phyloP scores from a whole-genome alignment of 2,113 vertebrate genomes.

The Anseranas semipalmata region DNA sequence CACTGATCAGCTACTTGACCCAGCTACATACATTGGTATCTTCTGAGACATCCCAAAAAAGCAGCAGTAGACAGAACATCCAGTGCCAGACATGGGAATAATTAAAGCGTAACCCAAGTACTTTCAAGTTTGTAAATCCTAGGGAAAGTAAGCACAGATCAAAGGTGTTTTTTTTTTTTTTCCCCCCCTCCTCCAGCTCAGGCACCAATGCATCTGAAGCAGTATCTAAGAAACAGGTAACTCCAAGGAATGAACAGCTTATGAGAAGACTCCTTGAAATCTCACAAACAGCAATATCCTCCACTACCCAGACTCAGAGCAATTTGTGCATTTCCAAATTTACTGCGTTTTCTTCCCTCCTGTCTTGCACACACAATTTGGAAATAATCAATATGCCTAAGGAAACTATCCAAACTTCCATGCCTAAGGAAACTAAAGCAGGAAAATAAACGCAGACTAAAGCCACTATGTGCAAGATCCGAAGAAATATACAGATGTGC shows the following conservation, averaged over 20 bases:
- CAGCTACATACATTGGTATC: slow-evolving; percentile 7
- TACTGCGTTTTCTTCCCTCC: not conserved
- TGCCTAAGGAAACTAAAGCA: not conserved
- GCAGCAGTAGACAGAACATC: slow-evolving; percentile 39
- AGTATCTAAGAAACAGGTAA: slow-evolving; percentile 23
- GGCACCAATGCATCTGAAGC: not conserved
- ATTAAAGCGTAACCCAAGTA: slow-evolving; percentile 57
- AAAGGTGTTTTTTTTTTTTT: not conserved
- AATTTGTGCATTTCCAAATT: not conserved
- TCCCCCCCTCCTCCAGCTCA: not conserved
- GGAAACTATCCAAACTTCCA: no score
- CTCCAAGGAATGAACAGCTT: not conserved
- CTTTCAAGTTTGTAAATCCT: slow-evolving; percentile 51
- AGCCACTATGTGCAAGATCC: not conserved
- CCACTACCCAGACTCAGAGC: not conserved
- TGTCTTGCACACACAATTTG: accelerated
- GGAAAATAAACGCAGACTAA: not conserved
- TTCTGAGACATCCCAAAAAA: slow-evolving; percentile 51
- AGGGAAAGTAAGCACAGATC: slow-evolving; percentile 23
- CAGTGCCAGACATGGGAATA: slow-evolving; percentile 34
- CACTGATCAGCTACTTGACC: slow-evolving; percentile 33
- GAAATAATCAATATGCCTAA: not conserved
- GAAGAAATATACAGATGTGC: not conserved
- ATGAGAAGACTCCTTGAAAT: not conserved
- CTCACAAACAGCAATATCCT: not conserved